A percentile compares a stretch with the other conserved stretches of the same genome.
These are phyloP conservation scores for Acromyrmex charruanus DNA, from an alignment of 1,140 invertebrate species.

Conservation along the genomic window DNA sequence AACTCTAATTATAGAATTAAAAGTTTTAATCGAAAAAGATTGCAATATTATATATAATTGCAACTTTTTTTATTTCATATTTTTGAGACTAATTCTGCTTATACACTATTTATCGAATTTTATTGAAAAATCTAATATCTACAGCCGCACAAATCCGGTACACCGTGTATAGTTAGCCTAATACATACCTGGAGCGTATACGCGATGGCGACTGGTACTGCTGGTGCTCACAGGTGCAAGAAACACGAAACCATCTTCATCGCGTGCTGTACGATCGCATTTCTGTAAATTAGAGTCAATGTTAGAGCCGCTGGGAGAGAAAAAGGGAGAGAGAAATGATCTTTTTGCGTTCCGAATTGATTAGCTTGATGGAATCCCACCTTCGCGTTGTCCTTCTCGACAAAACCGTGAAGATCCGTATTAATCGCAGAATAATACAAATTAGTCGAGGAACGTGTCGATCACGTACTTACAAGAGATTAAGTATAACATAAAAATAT, in stretches of 20 bases:
- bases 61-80: not conserved
- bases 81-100: not conserved
- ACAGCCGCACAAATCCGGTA: not conserved
- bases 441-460: not conserved
- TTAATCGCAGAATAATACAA: conserved; percentile 2
- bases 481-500: too few relatives aligned
- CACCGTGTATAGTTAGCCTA: conserved; percentile 39
- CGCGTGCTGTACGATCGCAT: conserved; percentile 55
- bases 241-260: conserved; percentile 62
- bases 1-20: too few relatives aligned
- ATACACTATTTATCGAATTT: not conserved
- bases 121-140: not conserved
- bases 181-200: conserved; percentile 44
- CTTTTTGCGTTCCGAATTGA: conserved; percentile 45
- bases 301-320: conserved; percentile 19
- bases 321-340: conserved; percentile 25
- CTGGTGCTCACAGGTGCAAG: conserved; percentile 57
- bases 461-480: not conserved
- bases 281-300: conserved; percentile 59
- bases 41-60: not conserved
- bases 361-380: conserved; percentile 30
- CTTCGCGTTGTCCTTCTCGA: not conserved
- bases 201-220: conserved; percentile 54
- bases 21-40: not conserved
- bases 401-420: not conserved